Percentiles rank a stretch among this genome's conserved stretches.
Evolutionary conservation across 2,888 invertebrate genomes (phyloP).

Genomic region (Lottia gigantea): DNA sequence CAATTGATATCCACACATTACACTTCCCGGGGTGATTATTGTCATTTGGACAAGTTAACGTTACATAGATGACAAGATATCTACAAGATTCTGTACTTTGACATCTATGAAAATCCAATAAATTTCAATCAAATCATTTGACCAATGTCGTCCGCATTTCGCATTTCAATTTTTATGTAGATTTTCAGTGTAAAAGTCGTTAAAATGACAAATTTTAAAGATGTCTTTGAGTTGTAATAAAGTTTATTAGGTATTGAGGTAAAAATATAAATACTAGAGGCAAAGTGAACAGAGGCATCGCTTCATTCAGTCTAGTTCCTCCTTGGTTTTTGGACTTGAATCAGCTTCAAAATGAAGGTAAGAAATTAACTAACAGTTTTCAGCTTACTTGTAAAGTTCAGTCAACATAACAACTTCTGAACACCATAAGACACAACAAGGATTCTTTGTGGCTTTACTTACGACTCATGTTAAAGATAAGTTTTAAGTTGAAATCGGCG

Average conservation of each 20-base stretch:
- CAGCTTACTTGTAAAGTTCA: neutral
- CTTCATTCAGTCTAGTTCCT: conserved; percentile 6
- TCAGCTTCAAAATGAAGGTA: conserved; percentile 5
- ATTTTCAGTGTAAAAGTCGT: neutral
- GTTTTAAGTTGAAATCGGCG: too few species aligned
- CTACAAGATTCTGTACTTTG: neutral
- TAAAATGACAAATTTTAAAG: conserved; percentile 3
- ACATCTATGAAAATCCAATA: neutral
- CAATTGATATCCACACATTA: too few species aligned
- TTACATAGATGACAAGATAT: too few species aligned
- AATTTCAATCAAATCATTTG: neutral
- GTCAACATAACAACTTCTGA: too few species aligned
- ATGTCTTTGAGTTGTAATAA: too few species aligned
- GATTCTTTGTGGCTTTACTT: too few species aligned
- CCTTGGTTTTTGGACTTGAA: conserved; percentile 5
- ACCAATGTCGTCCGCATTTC: neutral
- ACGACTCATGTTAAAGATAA: too few species aligned
- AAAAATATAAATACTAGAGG: neutral
- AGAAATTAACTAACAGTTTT: neutral
- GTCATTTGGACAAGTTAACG: too few species aligned
- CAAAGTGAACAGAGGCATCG: neutral
- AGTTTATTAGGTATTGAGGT: neutral
- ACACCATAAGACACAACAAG: too few species aligned
- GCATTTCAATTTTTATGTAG: neutral
- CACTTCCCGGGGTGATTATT: too few species aligned